Percentiles rank a stretch among this genome's conserved stretches.
Conservation (phyloP, 2,113 vertebrate species). For the Platichthys stellatus region DNA sequence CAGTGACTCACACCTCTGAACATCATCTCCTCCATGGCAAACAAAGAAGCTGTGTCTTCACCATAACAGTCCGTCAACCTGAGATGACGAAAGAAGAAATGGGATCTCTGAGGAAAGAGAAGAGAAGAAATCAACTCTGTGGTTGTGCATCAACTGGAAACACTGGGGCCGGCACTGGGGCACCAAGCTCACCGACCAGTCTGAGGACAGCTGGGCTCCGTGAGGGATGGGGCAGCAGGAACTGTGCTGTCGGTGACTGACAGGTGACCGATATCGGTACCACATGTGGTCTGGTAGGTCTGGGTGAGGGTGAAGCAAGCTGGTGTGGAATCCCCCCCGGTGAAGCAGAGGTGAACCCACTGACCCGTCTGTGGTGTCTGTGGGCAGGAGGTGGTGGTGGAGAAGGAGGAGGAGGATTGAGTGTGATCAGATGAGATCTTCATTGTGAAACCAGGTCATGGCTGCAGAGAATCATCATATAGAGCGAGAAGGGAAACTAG, state of each 20-base stretch:
- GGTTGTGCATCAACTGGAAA: constrained; percentile 53
- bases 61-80: constrained; percentile 17
- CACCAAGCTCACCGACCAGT: constrained; percentile 30
- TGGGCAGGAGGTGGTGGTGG: constrained; percentile 10
- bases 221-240: constrained; percentile 18
- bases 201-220: constrained; percentile 32
- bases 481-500: neutral
- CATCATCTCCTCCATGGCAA: constrained; percentile 12
- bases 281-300: constrained; percentile 47
- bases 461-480: constrained; percentile 1
- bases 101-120: neutral
- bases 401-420: neutral
- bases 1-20: constrained; percentile 28
- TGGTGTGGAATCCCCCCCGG: constrained; percentile 62
- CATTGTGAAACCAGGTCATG: neutral
- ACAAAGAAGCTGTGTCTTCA: neutral
- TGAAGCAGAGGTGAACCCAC: constrained; percentile 65
- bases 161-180: constrained; percentile 16
- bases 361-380: neutral
- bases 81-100: neutral
- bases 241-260: constrained; percentile 60
- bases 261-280: constrained; percentile 37
- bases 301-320: constrained; percentile 57
- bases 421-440: neutral
- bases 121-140: neutral